A percentile compares a stretch with the other conserved stretches of the same genome.
Evolutionary conservation across 1,140 invertebrate species (phyloP).

Genomic region (Drosophila athabasca): DNA sequence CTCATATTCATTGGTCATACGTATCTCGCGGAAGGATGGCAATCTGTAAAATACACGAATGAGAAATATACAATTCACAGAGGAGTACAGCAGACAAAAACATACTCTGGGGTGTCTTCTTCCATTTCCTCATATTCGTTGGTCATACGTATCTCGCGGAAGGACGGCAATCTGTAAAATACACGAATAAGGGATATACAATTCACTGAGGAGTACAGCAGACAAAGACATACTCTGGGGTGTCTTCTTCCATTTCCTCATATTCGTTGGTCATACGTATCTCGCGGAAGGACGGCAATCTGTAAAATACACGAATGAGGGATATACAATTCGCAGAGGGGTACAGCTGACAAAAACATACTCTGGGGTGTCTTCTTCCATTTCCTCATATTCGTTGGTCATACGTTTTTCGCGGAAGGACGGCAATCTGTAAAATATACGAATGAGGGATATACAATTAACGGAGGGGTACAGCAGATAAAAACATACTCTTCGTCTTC

Average conservation of each 20-base stretch:
- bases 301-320: too few species aligned
- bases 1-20: slow-evolving; percentile 57
- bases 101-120: background rate
- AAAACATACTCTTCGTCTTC: too few species aligned
- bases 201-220: background rate
- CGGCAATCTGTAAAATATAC: background rate
- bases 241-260: background rate
- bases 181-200: too few species aligned
- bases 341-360: background rate
- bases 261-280: slow-evolving; percentile 58
- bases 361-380: too few species aligned
- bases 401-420: background rate
- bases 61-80: background rate
- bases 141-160: slow-evolving; percentile 11
- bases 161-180: background rate
- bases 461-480: background rate
- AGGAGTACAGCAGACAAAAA: too few species aligned
- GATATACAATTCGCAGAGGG: background rate
- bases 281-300: background rate
- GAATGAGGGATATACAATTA: too few species aligned
- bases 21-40: background rate
- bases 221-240: background rate
- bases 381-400: slow-evolving; percentile 58
- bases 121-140: slow-evolving; percentile 52
- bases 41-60: slow-evolving; percentile 17